Base-by-base conservation (phyloP, 2,888 invertebrate species). In the Drosophila paramelanica region DNA sequence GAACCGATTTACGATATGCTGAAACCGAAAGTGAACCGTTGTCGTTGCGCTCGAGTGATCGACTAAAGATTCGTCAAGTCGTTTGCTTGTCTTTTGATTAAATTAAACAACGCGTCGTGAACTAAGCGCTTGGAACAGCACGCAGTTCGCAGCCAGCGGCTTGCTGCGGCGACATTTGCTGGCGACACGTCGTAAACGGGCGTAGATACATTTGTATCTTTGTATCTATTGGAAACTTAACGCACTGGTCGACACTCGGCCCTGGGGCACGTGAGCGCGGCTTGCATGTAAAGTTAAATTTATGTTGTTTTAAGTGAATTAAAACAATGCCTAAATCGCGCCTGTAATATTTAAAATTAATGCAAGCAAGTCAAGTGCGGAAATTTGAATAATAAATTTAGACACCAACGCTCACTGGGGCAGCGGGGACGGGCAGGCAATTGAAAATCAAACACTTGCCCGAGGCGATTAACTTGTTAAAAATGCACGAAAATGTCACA, bases 291-390 rank as follows among this genome's bases (percentile, higher is more conserved):
- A 84, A 84, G 87, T 88, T 47, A 81, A 88, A 84, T 84, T 84
- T 84, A 88, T 84, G 84, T 87, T 73, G 87, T 84, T 84, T 84
- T 87, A 84, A 88, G 89, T 84, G 83, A 84, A 84, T 84, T 84
- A 88, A 88, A 87, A 88, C 89, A 81, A 87, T 62, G 61, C 73
- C 51, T 43, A 56, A 67, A 56, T 66, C 66, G 53, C 61, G 59
- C 47, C 60, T 78, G 68, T 80, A 77, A 83, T 65, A 61, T 53
- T 69, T 70, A 75, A 71, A 85, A 85, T 67, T 87, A 81, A 83
- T 76, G 62, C 82, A 76, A 65, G 64, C 73, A 77, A 89, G 75
- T 82, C 73, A 77, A 68, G 73, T 45, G 58, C 49, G 46, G 25
- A 68, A 82, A 86, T 86, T 86, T 89, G 67, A 89, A 86, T 86